Evolutionary conservation across 2,797 vertebrate genomes (phyloP).

Genomic region (Prionace glauca): DNA sequence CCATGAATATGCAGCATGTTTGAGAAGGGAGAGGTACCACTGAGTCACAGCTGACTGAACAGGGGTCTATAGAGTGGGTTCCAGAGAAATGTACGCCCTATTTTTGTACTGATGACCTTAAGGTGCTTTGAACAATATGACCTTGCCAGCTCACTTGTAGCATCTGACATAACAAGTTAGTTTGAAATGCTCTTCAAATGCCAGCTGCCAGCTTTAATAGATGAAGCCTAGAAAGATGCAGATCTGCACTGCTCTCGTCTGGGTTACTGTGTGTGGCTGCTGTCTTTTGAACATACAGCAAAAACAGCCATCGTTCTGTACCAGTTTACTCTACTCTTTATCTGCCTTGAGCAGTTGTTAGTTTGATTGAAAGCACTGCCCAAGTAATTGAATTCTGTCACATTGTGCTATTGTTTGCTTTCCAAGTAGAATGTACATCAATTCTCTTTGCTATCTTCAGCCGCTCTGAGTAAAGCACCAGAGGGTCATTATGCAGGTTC

Average conservation of each 20-base stretch:
- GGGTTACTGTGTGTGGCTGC: neutral
- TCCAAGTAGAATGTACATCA: neutral
- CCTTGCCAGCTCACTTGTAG: neutral
- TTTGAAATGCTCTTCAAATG: neutral
- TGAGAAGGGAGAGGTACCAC: neutral
- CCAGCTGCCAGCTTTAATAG: neutral
- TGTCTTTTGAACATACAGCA: neutral
- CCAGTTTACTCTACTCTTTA: neutral
- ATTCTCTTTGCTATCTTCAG: neutral
- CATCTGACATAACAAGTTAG: neutral
- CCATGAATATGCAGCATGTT: neutral
- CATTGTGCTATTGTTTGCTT: neutral
- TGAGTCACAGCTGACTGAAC: neutral
- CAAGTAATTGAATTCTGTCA: neutral
- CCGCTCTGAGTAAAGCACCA: neutral
- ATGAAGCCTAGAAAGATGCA: neutral
- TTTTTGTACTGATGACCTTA: neutral
- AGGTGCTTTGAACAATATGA: neutral
- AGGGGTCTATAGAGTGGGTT: neutral
- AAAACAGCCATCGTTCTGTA: neutral
- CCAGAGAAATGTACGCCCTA: neutral
- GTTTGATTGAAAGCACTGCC: neutral
- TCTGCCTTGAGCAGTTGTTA: neutral
- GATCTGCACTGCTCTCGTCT: neutral
- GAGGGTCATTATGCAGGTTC: neutral